A percentile compares a stretch with the other conserved stretches of the same genome.
phyloP scores from a whole-genome alignment of 2,113 vertebrate species.

The Otolemur garnettii region DNA sequence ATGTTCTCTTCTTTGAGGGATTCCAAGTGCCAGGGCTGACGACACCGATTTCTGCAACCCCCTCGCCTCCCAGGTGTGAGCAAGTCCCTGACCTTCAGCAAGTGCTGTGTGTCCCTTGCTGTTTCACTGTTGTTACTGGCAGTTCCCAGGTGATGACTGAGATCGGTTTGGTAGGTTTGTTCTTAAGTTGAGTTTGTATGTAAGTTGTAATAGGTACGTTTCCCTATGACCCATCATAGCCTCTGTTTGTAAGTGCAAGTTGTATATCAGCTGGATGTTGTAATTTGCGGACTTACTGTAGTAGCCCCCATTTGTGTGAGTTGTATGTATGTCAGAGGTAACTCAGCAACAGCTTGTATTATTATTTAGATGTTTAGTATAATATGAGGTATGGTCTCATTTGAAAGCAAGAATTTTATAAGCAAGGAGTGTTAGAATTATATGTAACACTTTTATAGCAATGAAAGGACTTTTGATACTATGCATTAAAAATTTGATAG shows the following conservation, averaged over 20 bases:
- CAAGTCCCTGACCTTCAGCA: neutral
- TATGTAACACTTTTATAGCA: neutral
- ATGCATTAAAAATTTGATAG: neutral
- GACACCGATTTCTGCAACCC: neutral
- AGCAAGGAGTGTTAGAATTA: neutral
- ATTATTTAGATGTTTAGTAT: neutral
- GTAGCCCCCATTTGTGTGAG: too few relatives aligned
- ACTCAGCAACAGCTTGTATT: too few relatives aligned
- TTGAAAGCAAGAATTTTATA: neutral
- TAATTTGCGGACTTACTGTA: too few relatives aligned
- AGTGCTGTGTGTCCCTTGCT: neutral
- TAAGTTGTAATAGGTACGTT: too few relatives aligned
- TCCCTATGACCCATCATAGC: too few relatives aligned
- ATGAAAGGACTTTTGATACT: neutral
- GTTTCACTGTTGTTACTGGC: neutral
- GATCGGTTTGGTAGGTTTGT: too few relatives aligned
- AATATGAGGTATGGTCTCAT: neutral
- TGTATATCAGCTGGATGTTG: too few relatives aligned
- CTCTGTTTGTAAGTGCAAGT: too few relatives aligned
- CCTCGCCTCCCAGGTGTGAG: neutral
- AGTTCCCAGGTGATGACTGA: too few relatives aligned
- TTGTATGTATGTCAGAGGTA: too few relatives aligned
- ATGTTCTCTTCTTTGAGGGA: neutral
- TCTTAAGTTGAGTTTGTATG: too few relatives aligned
- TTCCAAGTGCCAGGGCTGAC: neutral